These are phyloP conservation scores for Allygus modestus DNA, from an alignment of 2,888 invertebrate species.

Conservation along the genomic window DNA sequence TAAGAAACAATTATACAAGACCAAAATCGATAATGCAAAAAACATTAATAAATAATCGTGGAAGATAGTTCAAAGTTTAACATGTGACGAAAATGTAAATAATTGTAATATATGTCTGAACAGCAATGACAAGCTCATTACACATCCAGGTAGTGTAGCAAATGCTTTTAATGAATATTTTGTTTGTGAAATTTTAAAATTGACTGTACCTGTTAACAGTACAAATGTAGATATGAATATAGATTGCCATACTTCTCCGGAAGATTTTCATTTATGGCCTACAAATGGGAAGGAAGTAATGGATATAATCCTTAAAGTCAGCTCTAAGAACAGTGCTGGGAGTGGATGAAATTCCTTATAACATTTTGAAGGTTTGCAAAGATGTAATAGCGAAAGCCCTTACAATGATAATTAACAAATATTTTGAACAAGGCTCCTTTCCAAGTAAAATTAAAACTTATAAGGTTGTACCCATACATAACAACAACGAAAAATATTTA, in stretches of 20 bases:
- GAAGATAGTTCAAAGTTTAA: conserved; percentile 34
- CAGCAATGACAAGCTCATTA: conserved; percentile 33
- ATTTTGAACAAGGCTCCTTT: conserved; percentile 14
- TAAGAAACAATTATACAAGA: conserved; percentile 2
- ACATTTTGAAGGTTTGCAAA: conserved; percentile 21
- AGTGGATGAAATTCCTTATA: conserved; percentile 30
- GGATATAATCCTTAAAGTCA: neutral
- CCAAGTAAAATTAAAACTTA: conserved; percentile 28
- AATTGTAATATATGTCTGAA: conserved; percentile 37
- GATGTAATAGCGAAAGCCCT: conserved; percentile 6
- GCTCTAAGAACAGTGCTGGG: conserved; percentile 31
- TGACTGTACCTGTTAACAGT: neutral
- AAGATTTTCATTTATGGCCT: conserved; percentile 19
- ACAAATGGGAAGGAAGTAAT: neutral
- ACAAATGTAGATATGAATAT: neutral
- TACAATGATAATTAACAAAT: conserved; percentile 26
- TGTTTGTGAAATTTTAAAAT: neutral
- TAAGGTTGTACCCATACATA: conserved; percentile 46
- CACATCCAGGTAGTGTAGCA: conserved; percentile 34
- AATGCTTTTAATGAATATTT: conserved; percentile 54
- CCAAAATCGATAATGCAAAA: neutral
- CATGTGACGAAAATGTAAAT: conserved; percentile 51
- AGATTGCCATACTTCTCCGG: neutral
- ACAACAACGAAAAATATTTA: conserved; percentile 19
- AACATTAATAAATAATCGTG: conserved; percentile 26